Base-by-base conservation (phyloP, 2,888 invertebrate species). In the Glomeris marginata region DNA sequence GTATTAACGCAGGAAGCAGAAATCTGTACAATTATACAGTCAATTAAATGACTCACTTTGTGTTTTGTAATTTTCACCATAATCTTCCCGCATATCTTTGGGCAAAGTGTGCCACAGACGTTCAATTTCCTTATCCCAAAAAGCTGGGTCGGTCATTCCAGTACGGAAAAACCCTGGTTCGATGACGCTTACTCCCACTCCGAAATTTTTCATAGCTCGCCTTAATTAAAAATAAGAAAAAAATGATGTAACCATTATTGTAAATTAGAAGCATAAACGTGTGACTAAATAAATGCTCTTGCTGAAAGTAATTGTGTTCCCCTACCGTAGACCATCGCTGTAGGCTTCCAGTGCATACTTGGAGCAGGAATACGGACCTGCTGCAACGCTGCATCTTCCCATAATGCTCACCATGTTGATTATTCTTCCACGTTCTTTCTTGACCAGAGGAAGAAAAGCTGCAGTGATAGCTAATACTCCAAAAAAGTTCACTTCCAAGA, bases 301-400 rank as follows among this genome's bases (percentile, higher is more conserved):
- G 3, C 21, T 42, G 16, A 16, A n/a, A 15, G 41, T 41, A 10
- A 35, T 10, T 11, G 21, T 10, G 15, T 15, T 13, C 34, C 8
- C 28, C 33, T 21, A 50, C 50, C 50, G 35, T 5, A 50, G 41
- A 6, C 50, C 50, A 46, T 50, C 50, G 33, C 37, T 40, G 34
- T 50, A 50, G 33, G 50, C 50, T 46, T 50, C 50, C 16, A 50
- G 33, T 4, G 50, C 50, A 35, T 37, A 50, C 15, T 50, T 50
- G 40, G 50, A 50, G 8, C 40, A 50, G 15, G 50, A 50, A 22
- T 50, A 50, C 16, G 50, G 50, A 5, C 50, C 50, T 13, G 40
- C 46, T n/a, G 44, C 50, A 33, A 47, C 20, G 2, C 40, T 50
- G 34, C 45, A 50, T n/a, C 45, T 28, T 11, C 50, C 50, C 50